These are phyloP conservation scores for Teleopsis dalmanni DNA, from an alignment of 1,140 invertebrate species.

Conservation along the genomic window DNA sequence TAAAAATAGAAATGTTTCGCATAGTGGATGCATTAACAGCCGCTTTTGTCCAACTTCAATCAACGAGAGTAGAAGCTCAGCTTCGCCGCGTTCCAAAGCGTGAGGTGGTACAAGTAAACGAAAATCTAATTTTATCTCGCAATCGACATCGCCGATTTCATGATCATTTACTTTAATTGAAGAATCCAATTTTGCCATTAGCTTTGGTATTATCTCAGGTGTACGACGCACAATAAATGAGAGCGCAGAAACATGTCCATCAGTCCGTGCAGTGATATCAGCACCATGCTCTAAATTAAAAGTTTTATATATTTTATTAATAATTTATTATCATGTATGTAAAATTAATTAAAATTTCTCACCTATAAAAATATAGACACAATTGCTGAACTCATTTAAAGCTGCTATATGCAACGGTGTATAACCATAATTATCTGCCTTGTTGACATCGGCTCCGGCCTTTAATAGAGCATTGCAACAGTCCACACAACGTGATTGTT, in stretches of 20 bases:
- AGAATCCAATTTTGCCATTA: constrained; percentile 64
- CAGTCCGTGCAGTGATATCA: constrained; percentile 71
- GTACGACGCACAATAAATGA: constrained; percentile 73
- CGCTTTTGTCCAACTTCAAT: constrained; percentile 68
- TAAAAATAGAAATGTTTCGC: constrained; percentile 70
- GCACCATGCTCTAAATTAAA: constrained; percentile 59
- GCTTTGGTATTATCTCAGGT: constrained; percentile 66
- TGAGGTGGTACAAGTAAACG: constrained; percentile 56
- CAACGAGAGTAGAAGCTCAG: constrained; percentile 63
- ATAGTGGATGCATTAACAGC: constrained; percentile 70
- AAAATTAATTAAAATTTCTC: constrained; percentile 13
- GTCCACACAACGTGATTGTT: constrained; percentile 63
- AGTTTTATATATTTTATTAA: not conserved
- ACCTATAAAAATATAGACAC: constrained; percentile 65
- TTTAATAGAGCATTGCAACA: constrained; percentile 58
- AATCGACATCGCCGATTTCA: constrained; percentile 74
- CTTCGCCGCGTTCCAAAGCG: constrained; percentile 54
- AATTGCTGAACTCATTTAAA: constrained; percentile 70
- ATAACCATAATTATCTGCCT: constrained; percentile 69
- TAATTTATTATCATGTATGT: not conserved
- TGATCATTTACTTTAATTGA: constrained; percentile 71
- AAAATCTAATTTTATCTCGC: constrained; percentile 71
- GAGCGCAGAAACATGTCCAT: constrained; percentile 68
- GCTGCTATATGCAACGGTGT: constrained; percentile 76
- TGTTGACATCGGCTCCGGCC: constrained; percentile 68